Percentiles rank a stretch among this genome's conserved stretches.
phyloP scores from a whole-genome alignment of 2,797 vertebrate genomes.

The Cynodonichthys magdalenae region DNA sequence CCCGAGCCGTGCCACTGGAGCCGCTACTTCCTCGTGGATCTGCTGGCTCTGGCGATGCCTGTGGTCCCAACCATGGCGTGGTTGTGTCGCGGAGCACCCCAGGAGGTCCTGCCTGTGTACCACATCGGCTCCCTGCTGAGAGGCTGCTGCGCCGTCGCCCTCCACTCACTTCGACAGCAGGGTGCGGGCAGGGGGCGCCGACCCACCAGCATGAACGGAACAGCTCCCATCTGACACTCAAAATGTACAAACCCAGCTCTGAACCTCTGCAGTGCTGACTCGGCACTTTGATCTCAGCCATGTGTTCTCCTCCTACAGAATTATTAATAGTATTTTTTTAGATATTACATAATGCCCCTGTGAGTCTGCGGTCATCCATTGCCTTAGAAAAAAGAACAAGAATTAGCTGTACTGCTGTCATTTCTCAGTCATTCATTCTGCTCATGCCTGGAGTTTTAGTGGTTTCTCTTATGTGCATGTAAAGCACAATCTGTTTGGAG shows the following conservation, averaged over 20 bases:
- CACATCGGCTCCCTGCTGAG: slow-evolving; percentile 94
- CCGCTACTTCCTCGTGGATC: slow-evolving; percentile 93
- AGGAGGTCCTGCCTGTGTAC: slow-evolving; percentile 88
- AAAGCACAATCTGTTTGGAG: slow-evolving; percentile 23
- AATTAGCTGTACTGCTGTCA: slow-evolving; percentile 43
- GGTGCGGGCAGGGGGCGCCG: slow-evolving; percentile 51
- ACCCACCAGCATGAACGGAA: slow-evolving; percentile 53
- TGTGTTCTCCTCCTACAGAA: slow-evolving; percentile 13
- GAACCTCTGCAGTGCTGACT: slow-evolving; percentile 30
- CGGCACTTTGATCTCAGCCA: slow-evolving; percentile 5
- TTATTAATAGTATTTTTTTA: slow-evolving; percentile 2
- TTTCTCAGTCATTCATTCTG: slow-evolving; percentile 35
- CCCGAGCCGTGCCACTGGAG: slow-evolving; percentile 90
- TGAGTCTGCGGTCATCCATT: slow-evolving; percentile 49
- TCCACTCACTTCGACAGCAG: slow-evolving; percentile 89
- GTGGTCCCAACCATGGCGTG: slow-evolving; percentile 95
- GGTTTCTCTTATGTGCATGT: slow-evolving; percentile 60
- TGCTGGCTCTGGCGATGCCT: slow-evolving; percentile 91
- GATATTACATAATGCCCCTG: slow-evolving; percentile 30
- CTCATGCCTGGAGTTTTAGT: slow-evolving; percentile 50
- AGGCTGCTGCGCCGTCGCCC: slow-evolving; percentile 93
- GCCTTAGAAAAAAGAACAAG: slow-evolving; percentile 38
- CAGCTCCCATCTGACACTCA: slow-evolving; percentile 76
- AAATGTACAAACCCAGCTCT: slow-evolving; percentile 17
- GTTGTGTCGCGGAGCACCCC: slow-evolving; percentile 88